phyloP scores from a whole-genome alignment of 1,140 invertebrate genomes.

The Phymorhynchus buccinoides region DNA sequence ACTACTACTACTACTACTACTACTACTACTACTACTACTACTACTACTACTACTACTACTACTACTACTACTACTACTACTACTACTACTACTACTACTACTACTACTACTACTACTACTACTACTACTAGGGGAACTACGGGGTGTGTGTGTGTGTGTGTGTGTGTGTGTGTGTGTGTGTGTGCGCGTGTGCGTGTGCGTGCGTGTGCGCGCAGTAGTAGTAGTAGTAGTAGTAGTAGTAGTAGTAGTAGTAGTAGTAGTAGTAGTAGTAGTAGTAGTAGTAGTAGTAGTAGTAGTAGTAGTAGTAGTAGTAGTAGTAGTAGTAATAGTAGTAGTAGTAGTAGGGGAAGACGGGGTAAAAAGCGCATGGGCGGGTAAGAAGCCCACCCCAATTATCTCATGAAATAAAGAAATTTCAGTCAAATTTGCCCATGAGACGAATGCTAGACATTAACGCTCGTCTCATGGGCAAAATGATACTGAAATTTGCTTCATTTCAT shows the following conservation, averaged over 20 bases:
- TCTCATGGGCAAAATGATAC: too few species aligned
- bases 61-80: constrained; percentile 33
- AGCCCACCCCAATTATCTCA: too few species aligned
- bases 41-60: constrained; percentile 29
- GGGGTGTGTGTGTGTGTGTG: neutral
- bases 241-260: neutral
- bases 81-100: constrained; percentile 31
- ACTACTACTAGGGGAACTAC: constrained; percentile 28
- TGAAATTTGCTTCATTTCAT: too few species aligned
- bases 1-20: constrained; percentile 28
- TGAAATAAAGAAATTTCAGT: too few species aligned
- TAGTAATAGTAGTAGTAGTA: too few species aligned
- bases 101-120: constrained; percentile 32
- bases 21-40: constrained; percentile 10
- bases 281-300: too few species aligned
- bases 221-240: neutral
- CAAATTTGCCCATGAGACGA: too few species aligned
- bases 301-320: too few species aligned
- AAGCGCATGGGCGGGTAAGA: too few species aligned
- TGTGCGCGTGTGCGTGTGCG: neutral
- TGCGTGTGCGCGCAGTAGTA: too few species aligned
- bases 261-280: neutral
- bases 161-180: neutral
- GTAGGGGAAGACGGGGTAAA: too few species aligned
- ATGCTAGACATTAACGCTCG: too few species aligned